Conservation (phyloP, 2,888 invertebrate genomes). For the Apodemia zela region DNA sequence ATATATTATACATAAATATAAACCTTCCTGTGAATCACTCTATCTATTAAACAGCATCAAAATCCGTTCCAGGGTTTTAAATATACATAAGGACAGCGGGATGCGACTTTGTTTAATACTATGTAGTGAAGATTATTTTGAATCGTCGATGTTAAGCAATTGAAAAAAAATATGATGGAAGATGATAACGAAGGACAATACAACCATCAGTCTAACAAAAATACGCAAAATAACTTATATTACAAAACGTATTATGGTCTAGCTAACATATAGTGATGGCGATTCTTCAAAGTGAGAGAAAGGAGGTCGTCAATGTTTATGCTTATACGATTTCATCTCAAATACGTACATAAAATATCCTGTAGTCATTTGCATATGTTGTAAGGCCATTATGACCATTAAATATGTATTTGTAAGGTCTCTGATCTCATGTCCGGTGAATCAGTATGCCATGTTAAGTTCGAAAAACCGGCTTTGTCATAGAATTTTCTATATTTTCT, state of each 20-base stretch:
- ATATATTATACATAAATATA: too few species aligned
- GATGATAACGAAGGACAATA: too few species aligned
- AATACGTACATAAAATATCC: conserved; percentile 16
- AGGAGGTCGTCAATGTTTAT: conserved; percentile 9
- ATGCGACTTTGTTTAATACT: too few species aligned
- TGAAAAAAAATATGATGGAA: too few species aligned
- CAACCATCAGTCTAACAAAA: not conserved
- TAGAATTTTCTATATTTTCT: not conserved
- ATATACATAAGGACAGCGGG: too few species aligned
- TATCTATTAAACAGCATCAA: too few species aligned
- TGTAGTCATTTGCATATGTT: conserved; percentile 6
- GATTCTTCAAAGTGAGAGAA: not conserved
- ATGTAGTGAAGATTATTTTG: too few species aligned
- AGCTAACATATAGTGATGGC: not conserved
- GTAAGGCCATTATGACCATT: conserved; percentile 7
- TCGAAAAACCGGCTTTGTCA: not conserved
- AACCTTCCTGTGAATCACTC: too few species aligned
- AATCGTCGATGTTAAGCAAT: too few species aligned
- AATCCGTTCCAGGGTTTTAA: too few species aligned
- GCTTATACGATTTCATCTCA: conserved; percentile 9
- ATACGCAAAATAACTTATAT: not conserved
- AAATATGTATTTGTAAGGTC: conserved; percentile 25
- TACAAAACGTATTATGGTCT: not conserved
- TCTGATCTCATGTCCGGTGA: conserved; percentile 61
- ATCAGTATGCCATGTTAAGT: conserved; percentile 51